Conservation (phyloP, 1,140 invertebrate genomes). For the Lordiphosa stackelbergi region DNA sequence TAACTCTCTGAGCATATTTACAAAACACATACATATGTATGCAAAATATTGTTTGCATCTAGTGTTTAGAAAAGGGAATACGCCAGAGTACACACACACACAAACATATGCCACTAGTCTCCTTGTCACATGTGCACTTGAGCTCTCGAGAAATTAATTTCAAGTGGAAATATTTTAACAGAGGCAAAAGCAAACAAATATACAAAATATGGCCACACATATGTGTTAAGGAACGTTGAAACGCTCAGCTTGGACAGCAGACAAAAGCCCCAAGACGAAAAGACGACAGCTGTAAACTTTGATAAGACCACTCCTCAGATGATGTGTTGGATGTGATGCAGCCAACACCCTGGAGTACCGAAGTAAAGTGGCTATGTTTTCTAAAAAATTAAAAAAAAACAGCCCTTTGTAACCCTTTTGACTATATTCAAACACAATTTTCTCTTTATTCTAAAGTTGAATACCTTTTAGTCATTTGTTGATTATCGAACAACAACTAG, state of each 20-base stretch:
- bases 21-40: conserved; percentile 47
- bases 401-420: no score
- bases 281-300: neutral
- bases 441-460: no score
- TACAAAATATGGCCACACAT: conserved; percentile 56
- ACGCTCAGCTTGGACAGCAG: conserved; percentile 7
- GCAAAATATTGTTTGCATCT: conserved; percentile 54
- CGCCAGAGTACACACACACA: conserved; percentile 11
- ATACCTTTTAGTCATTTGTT: no score
- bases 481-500: no score
- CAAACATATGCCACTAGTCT: conserved; percentile 6
- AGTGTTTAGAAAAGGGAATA: conserved; percentile 65
- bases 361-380: no score
- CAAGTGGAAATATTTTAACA: conserved; percentile 70
- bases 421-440: neutral
- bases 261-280: conserved; percentile 18
- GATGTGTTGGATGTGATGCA: no score
- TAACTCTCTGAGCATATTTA: conserved; percentile 49
- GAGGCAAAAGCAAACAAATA: conserved; percentile 56
- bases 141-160: conserved; percentile 75
- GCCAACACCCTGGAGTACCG: no score
- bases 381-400: no score
- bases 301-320: no score
- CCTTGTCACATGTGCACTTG: conserved; percentile 68
- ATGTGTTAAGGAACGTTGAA: conserved; percentile 1